phyloP scores from a whole-genome alignment of 2,888 invertebrate genomes.

The Drosophila histrio region DNA sequence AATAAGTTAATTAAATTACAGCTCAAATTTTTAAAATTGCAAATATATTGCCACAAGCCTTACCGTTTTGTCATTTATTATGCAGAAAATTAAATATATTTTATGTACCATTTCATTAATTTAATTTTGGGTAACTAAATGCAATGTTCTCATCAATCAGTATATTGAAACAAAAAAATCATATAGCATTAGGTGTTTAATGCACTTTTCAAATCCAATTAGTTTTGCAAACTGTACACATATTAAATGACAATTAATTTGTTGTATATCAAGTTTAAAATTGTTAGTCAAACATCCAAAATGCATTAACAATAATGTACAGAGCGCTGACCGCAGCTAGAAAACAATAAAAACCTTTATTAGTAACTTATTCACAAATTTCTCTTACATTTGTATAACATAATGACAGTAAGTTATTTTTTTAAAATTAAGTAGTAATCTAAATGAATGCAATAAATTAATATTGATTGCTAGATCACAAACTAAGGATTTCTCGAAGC shows the following conservation, averaged over 20 bases:
- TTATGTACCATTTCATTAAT: constrained; percentile 36
- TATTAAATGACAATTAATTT: constrained; percentile 76
- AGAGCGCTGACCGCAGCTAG: constrained; percentile 32
- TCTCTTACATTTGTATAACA: background rate
- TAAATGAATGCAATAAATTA: background rate
- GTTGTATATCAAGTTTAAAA: constrained; percentile 63
- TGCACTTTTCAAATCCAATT: constrained; percentile 74
- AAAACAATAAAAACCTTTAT: constrained; percentile 7
- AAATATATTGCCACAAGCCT: background rate
- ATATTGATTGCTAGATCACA: no score
- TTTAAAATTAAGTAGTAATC: no score
- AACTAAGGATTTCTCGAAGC: no score
- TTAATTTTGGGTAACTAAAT: constrained; percentile 9
- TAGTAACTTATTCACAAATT: constrained; percentile 10
- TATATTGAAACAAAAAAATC: constrained; percentile 10
- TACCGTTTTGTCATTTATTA: background rate
- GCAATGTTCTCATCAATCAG: constrained; percentile 51
- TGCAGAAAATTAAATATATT: constrained; percentile 6
- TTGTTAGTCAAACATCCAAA: constrained; percentile 67
- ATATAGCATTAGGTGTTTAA: constrained; percentile 51
- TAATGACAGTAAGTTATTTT: constrained; percentile 8
- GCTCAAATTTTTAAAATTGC: background rate
- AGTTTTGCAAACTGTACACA: constrained; percentile 48
- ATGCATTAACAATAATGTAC: constrained; percentile 69
- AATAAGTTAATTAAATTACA: background rate